Percentiles rank a stretch among this genome's conserved stretches.
phyloP scores from a whole-genome alignment of 2,113 vertebrate genomes.

The Grantiella picta region DNA sequence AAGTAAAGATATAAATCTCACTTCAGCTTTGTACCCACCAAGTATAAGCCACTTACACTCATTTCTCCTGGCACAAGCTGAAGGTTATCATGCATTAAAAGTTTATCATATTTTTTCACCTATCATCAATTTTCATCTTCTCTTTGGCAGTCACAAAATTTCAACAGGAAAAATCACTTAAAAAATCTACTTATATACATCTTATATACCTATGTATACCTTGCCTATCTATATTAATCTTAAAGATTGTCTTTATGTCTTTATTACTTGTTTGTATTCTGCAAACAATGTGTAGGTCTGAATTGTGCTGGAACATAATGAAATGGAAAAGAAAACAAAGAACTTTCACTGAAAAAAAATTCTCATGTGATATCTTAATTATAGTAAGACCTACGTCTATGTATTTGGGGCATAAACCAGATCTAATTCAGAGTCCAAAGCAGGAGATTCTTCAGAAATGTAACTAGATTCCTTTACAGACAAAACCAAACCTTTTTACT shows the following conservation, averaged over 20 bases:
- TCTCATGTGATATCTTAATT: background rate
- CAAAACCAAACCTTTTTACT: background rate
- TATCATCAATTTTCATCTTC: background rate
- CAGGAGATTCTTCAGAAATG: background rate
- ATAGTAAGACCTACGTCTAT: background rate
- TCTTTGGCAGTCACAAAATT: background rate
- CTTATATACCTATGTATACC: background rate
- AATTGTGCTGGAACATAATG: background rate
- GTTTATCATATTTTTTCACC: background rate
- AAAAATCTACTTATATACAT: background rate
- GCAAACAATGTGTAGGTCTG: background rate
- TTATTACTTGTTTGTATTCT: background rate
- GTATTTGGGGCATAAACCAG: background rate
- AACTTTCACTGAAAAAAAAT: background rate
- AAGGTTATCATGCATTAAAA: background rate
- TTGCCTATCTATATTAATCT: background rate
- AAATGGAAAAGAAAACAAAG: background rate
- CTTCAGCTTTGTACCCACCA: background rate
- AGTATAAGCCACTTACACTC: background rate
- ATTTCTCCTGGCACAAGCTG: background rate
- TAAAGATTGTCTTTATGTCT: background rate
- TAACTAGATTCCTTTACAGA: background rate
- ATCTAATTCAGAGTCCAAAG: background rate
- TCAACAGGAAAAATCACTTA: background rate
- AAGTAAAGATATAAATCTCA: background rate